Base-by-base conservation (phyloP, 2,888 invertebrate genomes). In the Nymphalis polychloros region DNA sequence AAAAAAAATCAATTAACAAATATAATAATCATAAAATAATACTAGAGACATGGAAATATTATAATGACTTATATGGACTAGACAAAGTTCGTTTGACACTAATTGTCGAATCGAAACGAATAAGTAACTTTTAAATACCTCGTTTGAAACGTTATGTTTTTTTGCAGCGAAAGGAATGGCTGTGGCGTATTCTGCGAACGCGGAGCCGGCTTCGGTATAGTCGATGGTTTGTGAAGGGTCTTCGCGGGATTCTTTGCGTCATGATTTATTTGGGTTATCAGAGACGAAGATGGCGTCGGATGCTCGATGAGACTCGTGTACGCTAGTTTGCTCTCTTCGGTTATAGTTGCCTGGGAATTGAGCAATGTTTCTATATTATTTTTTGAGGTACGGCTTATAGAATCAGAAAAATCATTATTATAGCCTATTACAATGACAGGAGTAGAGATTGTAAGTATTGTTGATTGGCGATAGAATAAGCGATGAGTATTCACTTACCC, bases 291-390 rank as follows among this genome's bases (percentile, higher is more conserved):
- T 0, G 86, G 83, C 0, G 90, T 88, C 57, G 95, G 95, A 73
- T 95, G 94, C 83, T 98, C 98, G 65, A 99, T 97, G 63, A 99
- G 93, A 78, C 97, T 96, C 81, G 97, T 96, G 92, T 99, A 99
- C 0, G 98, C 99, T 81, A 97, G 95, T 83, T 97, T 97, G 59
- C 98, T 97, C 86, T 98, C 97, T 80, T 96, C 96, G 20, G 97
- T 97, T 78, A 98, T 94, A 41, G 96, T 95, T 41, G 96, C 95
- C 97, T 97, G 93, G 16, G n/a, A 20, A 47, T 8, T 46, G 10
- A 23, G 3, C 8, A 52, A 23, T 27, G 20, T 41, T 41, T 41
- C 35, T 41, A 2, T 35, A 35, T 35, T 41, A 41, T 2, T 41
- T 41, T 0, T 41, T 41, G 13, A 3, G 8, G 8, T 10, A 41